Evolutionary conservation across 2,113 vertebrate genomes (phyloP).

Genomic region (Edolisoma coerulescens): DNA sequence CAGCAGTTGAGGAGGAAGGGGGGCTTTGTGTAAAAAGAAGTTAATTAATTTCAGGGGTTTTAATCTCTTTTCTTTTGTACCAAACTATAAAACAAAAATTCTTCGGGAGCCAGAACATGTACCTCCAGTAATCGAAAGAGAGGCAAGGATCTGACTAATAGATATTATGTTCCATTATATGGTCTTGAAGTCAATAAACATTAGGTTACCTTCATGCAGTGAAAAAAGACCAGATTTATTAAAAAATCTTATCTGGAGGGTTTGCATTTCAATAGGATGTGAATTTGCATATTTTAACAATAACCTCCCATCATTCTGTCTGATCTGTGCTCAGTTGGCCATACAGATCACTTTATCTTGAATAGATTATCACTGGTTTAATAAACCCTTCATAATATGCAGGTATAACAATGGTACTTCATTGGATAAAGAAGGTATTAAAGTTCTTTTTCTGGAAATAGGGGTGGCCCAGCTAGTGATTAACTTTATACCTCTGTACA

Average conservation of each 20-base stretch:
- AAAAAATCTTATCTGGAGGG: slow-evolving; percentile 84
- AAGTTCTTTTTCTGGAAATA: slow-evolving; percentile 71
- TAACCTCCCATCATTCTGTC: slow-evolving; percentile 78
- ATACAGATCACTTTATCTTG: slow-evolving; percentile 78
- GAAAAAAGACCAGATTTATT: slow-evolving; percentile 78
- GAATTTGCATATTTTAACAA: slow-evolving; percentile 86
- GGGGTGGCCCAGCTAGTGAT: slow-evolving; percentile 67
- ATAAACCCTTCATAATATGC: slow-evolving; percentile 79
- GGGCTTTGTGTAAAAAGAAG: slow-evolving; percentile 8
- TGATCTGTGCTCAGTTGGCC: slow-evolving; percentile 71
- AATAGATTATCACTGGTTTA: slow-evolving; percentile 75
- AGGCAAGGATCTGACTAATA: slow-evolving; percentile 68
- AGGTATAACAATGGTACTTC: slow-evolving; percentile 76
- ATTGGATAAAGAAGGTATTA: slow-evolving; percentile 75
- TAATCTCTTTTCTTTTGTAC: slow-evolving; percentile 55
- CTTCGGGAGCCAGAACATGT: slow-evolving; percentile 43
- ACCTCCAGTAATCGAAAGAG: slow-evolving; percentile 64
- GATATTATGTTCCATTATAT: slow-evolving; percentile 61
- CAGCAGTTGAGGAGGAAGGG: not conserved
- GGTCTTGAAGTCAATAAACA: slow-evolving; percentile 74
- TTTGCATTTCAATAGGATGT: slow-evolving; percentile 82
- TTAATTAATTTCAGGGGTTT: slow-evolving; percentile 53
- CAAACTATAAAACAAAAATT: slow-evolving; percentile 68
- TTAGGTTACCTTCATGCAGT: slow-evolving; percentile 74
- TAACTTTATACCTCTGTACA: slow-evolving; percentile 69